Percentiles rank a stretch among this genome's conserved stretches.
These are phyloP conservation scores for Drosophila teissieri DNA, from an alignment of 1,140 invertebrate genomes.

Conservation along the genomic window DNA sequence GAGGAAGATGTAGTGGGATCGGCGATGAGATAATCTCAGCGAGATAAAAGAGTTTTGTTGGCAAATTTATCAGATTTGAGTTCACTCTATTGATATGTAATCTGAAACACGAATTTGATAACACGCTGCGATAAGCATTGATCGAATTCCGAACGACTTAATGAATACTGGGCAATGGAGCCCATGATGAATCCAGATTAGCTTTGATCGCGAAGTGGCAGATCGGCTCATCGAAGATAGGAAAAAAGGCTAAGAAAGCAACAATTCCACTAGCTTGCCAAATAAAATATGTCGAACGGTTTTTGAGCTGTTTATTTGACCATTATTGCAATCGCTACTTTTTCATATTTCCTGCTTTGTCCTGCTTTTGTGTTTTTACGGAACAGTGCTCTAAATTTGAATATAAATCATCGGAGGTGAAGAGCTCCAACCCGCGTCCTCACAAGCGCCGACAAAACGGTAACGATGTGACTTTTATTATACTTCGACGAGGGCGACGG, in stretches of 20 bases:
- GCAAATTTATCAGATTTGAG: slow-evolving; percentile 5
- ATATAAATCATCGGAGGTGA: slow-evolving; percentile 29
- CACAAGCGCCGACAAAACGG: slow-evolving; percentile 63
- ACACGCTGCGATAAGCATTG: neutral
- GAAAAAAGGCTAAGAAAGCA: no score
- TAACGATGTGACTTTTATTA: slow-evolving; percentile 78
- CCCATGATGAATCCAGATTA: neutral
- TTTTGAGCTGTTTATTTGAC: neutral
- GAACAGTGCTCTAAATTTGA: slow-evolving; percentile 11
- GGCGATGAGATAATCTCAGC: slow-evolving; percentile 34
- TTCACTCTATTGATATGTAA: slow-evolving; percentile 1
- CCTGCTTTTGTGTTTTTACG: neutral
- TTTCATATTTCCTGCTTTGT: no score
- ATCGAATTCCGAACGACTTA: slow-evolving; percentile 2
- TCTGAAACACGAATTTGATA: neutral
- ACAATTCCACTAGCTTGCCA: no score
- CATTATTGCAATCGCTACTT: neutral
- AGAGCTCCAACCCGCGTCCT: slow-evolving; percentile 7
- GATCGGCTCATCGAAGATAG: no score
- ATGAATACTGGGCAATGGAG: neutral
- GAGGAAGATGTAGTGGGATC: slow-evolving; percentile 35
- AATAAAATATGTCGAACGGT: no score
- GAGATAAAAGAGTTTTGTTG: slow-evolving; percentile 5
- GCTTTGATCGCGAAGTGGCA: no score
- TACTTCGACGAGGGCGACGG: slow-evolving; percentile 23